Conservation (phyloP, 1,140 invertebrate genomes). For the Anoplophora glabripennis region DNA sequence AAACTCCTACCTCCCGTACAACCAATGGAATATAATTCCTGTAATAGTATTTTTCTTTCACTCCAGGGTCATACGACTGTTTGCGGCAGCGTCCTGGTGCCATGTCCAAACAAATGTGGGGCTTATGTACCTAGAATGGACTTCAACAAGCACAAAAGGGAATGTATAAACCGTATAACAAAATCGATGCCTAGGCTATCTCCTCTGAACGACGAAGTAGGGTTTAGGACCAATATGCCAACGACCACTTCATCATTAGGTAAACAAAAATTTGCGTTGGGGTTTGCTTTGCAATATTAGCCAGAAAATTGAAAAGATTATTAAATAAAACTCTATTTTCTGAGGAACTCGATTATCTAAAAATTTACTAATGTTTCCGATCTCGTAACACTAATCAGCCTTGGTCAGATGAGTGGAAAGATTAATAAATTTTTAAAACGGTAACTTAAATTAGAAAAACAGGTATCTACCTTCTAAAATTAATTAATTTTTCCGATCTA, state of each 20-base stretch:
- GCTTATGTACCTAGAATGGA: constrained; percentile 63
- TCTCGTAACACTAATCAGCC: no score
- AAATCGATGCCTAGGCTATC: constrained; percentile 10
- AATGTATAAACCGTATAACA: constrained; percentile 51
- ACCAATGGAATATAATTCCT: background rate
- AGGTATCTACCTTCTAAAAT: no score
- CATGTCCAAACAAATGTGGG: constrained; percentile 63
- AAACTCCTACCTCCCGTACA: no score
- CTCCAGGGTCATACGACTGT: constrained; percentile 61
- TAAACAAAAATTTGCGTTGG: background rate
- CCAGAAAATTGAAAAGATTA: no score
- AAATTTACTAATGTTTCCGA: no score
- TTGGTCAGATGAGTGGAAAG: no score
- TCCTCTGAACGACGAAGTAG: background rate
- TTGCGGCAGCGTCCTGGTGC: constrained; percentile 65
- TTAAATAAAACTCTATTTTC: no score
- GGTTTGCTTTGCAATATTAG: no score
- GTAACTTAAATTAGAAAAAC: no score
- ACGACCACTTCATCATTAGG: background rate
- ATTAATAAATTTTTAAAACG: no score
- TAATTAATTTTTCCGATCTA: no score
- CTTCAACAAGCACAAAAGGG: constrained; percentile 56
- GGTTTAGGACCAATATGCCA: background rate
- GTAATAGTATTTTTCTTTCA: constrained; percentile 17
- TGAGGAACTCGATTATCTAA: no score